phyloP scores from a whole-genome alignment of 2,797 vertebrate genomes.

The Aplochiton taeniatus region DNA sequence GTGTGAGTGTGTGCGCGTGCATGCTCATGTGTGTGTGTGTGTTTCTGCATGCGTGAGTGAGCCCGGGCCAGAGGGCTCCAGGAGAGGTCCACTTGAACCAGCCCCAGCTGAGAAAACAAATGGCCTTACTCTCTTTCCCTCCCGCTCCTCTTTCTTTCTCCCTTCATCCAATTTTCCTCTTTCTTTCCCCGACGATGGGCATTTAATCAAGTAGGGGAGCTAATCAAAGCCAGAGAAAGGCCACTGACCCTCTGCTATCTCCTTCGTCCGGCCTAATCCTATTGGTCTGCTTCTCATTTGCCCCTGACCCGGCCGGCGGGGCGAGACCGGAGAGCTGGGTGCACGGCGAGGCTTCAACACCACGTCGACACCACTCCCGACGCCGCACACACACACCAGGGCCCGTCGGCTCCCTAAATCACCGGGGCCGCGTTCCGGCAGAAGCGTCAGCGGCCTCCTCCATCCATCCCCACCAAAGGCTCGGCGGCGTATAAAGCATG shows the following conservation, averaged over 20 bases:
- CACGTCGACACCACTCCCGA: no score
- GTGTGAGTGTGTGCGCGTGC: slow-evolving; percentile 3
- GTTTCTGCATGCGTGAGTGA: slow-evolving; percentile 42
- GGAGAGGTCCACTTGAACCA: slow-evolving; percentile 74
- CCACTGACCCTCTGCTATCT: slow-evolving; percentile 69
- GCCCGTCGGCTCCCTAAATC: slow-evolving; percentile 35
- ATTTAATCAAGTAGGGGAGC: slow-evolving; percentile 73
- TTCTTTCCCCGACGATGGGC: slow-evolving; percentile 61
- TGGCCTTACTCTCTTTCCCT: slow-evolving; percentile 44
- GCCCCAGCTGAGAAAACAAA: slow-evolving; percentile 79
- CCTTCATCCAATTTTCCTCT: slow-evolving; percentile 66
- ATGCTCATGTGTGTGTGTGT: slow-evolving; percentile 24
- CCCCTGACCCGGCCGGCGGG: slow-evolving; percentile 63
- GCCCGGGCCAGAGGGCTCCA: slow-evolving; percentile 63
- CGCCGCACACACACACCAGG: no score
- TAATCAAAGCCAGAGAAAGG: slow-evolving; percentile 75
- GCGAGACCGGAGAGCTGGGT: slow-evolving; percentile 13
- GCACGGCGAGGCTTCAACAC: no score
- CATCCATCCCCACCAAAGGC: background rate
- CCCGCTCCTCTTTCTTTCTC: slow-evolving; percentile 34
- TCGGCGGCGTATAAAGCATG: slow-evolving; percentile 57
- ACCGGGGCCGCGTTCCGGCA: no score
- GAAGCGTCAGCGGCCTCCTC: slow-evolving; percentile 70
- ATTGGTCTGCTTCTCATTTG: slow-evolving; percentile 71
- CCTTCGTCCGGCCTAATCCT: slow-evolving; percentile 57